Evolutionary conservation across 2,113 vertebrate genomes (phyloP).

Genomic region (Hyaena hyaena): DNA sequence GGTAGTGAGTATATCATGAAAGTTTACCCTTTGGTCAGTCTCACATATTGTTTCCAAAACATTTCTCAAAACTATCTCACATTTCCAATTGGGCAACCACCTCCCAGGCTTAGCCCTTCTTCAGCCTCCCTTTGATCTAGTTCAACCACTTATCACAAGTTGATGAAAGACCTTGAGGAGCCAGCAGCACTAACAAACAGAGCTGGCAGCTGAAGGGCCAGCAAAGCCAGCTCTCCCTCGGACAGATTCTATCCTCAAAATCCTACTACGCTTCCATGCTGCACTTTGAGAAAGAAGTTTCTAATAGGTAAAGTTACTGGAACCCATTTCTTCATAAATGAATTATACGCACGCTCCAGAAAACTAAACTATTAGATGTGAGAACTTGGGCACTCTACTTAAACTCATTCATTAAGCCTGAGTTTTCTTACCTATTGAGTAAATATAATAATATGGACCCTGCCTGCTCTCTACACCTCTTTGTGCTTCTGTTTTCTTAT

Average conservation of each 20-base stretch:
- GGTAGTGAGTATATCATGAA: neutral
- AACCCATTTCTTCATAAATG: neutral
- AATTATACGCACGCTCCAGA: neutral
- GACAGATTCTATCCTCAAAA: neutral
- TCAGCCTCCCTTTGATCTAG: neutral
- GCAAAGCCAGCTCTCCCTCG: neutral
- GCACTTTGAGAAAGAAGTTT: neutral
- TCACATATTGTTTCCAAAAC: neutral
- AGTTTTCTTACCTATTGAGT: neutral
- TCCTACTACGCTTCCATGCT: neutral
- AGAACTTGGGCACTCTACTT: neutral
- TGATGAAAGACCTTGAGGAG: neutral
- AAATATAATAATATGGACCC: neutral
- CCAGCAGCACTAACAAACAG: neutral
- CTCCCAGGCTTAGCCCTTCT: neutral
- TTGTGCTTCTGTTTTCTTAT: neutral
- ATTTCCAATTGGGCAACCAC: neutral
- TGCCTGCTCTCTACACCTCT: neutral
- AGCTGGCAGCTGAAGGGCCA: neutral
- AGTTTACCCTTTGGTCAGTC: neutral
- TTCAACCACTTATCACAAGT: neutral
- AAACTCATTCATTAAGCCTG: neutral
- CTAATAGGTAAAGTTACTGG: neutral
- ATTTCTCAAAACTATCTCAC: neutral
- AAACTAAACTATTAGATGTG: neutral